Base-by-base conservation (phyloP, 2,888 invertebrate genomes). In the Callinectes sapidus region DNA sequence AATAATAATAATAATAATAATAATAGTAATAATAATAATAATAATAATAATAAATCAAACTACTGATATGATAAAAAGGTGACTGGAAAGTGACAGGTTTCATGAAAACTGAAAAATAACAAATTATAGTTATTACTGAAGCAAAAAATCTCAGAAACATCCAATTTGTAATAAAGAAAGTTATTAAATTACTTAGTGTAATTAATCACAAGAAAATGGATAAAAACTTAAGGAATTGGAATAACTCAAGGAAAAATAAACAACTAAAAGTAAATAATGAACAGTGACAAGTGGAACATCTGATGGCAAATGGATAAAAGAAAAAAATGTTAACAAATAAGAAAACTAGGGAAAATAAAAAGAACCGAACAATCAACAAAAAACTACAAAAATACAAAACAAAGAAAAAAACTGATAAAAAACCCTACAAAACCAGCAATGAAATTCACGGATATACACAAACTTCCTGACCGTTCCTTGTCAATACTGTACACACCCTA, bases 401-500 rank as follows among this genome's bases (percentile, higher is more conserved):
- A 23, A 23, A 28, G 6, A 71, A 71, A 71, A 28, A 71, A 71
- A 71, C 5, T 1, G n/a, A 55, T 55, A 55, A 55, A 2, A n/a
- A n/a, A 3, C 16, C 6, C n/a, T n/a, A 66, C 8, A 23, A 23
- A 28, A 28, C n/a, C 28, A 71, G 71, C n/a, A 71, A 5, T 71
- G 16, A 10, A 71, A 71, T 5, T 28, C 28, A 23, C 71, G 10
- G n/a, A 71, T 6, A 71, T n/a, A 71, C 28, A 48, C 71, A 55
- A 88, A 28, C 88, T 88, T 88, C 88, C 88, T 88, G 88, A 88
- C 55, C 35, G 13, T 6, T 28, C 23, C 32, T 55, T 55, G 35
- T 35, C 55, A 88, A 88, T 88, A 88, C 88, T 89, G 66, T 89
- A 66, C 61, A 89, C 28, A 71, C n/a, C 71, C 71, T 6, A 71